A percentile compares a stretch with the other conserved stretches of the same genome.
These are phyloP conservation scores for Trisateles emortualis DNA, from an alignment of 2,888 invertebrate species.

Conservation along the genomic window DNA sequence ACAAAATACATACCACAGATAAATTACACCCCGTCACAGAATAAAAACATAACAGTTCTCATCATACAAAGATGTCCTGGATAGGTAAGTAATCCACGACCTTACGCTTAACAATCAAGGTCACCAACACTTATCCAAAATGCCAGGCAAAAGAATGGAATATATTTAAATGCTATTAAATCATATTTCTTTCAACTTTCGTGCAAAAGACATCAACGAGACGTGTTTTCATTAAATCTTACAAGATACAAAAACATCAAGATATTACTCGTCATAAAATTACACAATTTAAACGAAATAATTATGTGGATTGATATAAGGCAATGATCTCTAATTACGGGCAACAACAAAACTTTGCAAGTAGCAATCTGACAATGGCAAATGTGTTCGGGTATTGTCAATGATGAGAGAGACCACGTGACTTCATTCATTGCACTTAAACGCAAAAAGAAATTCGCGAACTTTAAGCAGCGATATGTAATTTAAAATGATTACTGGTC, in stretches of 20 bases:
- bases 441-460: conserved; percentile 48
- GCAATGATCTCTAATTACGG: conserved; percentile 56
- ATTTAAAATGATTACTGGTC: conserved; percentile 66
- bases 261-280: conserved; percentile 15
- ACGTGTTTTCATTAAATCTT: conserved; percentile 1
- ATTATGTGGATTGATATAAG: conserved; percentile 49
- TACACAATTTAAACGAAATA: conserved; percentile 39
- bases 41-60: too few species aligned
- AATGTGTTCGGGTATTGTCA: conserved; percentile 57
- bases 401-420: conserved; percentile 55
- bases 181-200: neutral
- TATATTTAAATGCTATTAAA: too few species aligned
- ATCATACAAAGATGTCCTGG: too few species aligned
- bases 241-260: conserved; percentile 1
- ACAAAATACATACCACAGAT: too few species aligned
- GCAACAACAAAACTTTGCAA: conserved; percentile 53
- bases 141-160: too few species aligned
- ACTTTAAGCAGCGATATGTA: conserved; percentile 54
- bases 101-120: too few species aligned
- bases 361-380: conserved; percentile 65
- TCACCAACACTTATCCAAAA: too few species aligned
- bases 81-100: too few species aligned
- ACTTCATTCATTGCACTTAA: conserved; percentile 60
- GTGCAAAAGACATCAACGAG: conserved; percentile 45
- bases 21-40: too few species aligned